Base-by-base conservation (phyloP, 2,113 vertebrate species). In the Neofelis nebulosa region DNA sequence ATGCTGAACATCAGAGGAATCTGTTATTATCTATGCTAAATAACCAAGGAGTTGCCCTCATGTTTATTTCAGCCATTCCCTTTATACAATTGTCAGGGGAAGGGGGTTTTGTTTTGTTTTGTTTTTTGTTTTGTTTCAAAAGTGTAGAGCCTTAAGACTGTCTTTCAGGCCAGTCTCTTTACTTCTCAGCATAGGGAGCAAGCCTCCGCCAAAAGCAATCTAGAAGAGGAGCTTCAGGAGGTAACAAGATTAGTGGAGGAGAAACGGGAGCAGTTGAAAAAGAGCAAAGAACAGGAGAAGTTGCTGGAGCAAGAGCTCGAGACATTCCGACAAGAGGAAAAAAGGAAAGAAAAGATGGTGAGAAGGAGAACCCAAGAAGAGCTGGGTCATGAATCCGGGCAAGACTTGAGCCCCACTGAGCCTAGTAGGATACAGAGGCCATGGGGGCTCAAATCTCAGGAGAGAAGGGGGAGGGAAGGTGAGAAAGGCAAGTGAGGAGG, bases 131-230 rank as follows among this genome's bases (percentile, higher is more conserved):
- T 76, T 65, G 81, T 73, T 25, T 25, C 78, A 76, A 81, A 87
- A 61, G 33, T 52, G 29, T 18, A 68, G 14, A 79, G 55, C 68
- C 3, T 55, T 55, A 38, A 79, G 81, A 76, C 14, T 52, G 9
- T 19, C 29, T 78, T 50, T 50, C 78, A 94, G 52, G 36, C 38
- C 41, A 3, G 7, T 76, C 29, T 83, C 87, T 92, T 89, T 92
- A 45, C 94, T 52, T 57, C 57, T 76, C 95, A 98, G 98, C 48
- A 98, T 38, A 98, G 97, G 68, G 97, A 98, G 38, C 98, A 98
- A 76, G 38, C 52, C 7, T 50, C 69, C 1, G 6, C 1, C 5
- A 96, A 94, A 69, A 16, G 1, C 63, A 94, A 63, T 31, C 96
- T 99, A 45, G 94, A 97, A 45, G 97, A 95, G 14, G 98, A 99